Conservation (phyloP, 2,888 invertebrate species). For the Hybos culiciformis region DNA sequence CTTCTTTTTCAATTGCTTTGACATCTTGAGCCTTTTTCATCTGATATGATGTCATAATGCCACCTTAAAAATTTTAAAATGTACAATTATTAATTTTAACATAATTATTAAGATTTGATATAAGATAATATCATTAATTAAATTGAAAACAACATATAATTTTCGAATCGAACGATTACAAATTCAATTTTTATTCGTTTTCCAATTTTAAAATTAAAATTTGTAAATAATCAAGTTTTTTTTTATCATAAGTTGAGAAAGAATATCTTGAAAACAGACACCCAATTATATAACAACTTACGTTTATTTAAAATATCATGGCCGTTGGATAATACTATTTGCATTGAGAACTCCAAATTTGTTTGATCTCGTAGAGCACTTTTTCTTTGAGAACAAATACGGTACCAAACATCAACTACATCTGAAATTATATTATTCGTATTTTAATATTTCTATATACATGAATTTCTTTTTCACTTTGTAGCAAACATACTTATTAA, state of each 20-base stretch:
- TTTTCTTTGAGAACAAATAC: constrained; percentile 34
- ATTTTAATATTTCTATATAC: no score
- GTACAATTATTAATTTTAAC: neutral
- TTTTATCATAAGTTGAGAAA: neutral
- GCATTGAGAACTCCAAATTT: constrained; percentile 32
- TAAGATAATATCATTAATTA: no score
- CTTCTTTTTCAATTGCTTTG: constrained; percentile 31
- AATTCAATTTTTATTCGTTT: neutral
- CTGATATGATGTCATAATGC: constrained; percentile 36
- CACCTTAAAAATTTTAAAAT: constrained; percentile 21
- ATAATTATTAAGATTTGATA: neutral
- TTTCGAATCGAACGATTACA: neutral
- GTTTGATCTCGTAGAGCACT: constrained; percentile 30
- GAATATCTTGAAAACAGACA: no score
- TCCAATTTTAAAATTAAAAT: no score
- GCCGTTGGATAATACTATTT: constrained; percentile 31
- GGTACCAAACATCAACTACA: constrained; percentile 35
- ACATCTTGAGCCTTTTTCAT: constrained; percentile 34
- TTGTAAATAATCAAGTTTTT: neutral
- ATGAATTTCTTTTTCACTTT: neutral
- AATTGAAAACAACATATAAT: no score
- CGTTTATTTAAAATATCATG: constrained; percentile 35
- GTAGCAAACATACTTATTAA: constrained; percentile 28
- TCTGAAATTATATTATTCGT: constrained; percentile 19
- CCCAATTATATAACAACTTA: constrained; percentile 19